A percentile compares a stretch with the other conserved stretches of the same genome.
phyloP scores from a whole-genome alignment of 2,888 invertebrate species.

The Cotesia congregata region DNA sequence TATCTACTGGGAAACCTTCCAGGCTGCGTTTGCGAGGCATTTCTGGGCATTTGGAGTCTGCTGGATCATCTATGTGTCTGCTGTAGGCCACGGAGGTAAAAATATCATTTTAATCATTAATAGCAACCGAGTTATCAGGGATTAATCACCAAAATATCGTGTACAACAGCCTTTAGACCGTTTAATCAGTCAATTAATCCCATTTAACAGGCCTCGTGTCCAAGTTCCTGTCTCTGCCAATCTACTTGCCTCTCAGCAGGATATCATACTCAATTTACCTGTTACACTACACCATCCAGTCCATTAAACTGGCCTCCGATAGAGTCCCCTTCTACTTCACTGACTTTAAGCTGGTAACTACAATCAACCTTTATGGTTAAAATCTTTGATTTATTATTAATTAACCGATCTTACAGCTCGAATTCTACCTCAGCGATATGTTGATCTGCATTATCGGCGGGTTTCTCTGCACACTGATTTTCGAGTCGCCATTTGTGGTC shows the following conservation, averaged over 20 bases:
- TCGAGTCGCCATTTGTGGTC: slow-evolving; percentile 41
- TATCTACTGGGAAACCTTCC: slow-evolving; percentile 64
- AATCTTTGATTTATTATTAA: background rate
- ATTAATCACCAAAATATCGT: background rate
- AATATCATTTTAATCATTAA: no score
- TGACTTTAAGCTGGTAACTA: slow-evolving; percentile 11
- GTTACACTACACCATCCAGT: slow-evolving; percentile 49
- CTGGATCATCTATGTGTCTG: slow-evolving; percentile 73
- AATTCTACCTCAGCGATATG: slow-evolving; percentile 36
- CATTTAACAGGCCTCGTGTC: slow-evolving; percentile 48
- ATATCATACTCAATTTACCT: slow-evolving; percentile 55
- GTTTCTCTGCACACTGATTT: slow-evolving; percentile 32
- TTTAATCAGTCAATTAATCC: no score
- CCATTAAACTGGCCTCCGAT: slow-evolving; percentile 27
- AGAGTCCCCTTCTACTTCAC: slow-evolving; percentile 47
- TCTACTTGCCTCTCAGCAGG: slow-evolving; percentile 53
- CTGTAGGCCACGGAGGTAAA: slow-evolving; percentile 71
- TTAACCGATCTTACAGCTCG: slow-evolving; percentile 32
- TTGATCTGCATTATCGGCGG: slow-evolving; percentile 32
- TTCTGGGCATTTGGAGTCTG: slow-evolving; percentile 71
- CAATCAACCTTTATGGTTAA: slow-evolving; percentile 19
- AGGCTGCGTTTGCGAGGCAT: slow-evolving; percentile 68
- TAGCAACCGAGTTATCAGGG: background rate
- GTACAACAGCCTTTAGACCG: background rate
- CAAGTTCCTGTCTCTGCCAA: slow-evolving; percentile 48